A percentile compares a stretch with the other conserved stretches of the same genome.
Conservation (phyloP, 2,797 vertebrate genomes). For the Sebastes wilsoni region DNA sequence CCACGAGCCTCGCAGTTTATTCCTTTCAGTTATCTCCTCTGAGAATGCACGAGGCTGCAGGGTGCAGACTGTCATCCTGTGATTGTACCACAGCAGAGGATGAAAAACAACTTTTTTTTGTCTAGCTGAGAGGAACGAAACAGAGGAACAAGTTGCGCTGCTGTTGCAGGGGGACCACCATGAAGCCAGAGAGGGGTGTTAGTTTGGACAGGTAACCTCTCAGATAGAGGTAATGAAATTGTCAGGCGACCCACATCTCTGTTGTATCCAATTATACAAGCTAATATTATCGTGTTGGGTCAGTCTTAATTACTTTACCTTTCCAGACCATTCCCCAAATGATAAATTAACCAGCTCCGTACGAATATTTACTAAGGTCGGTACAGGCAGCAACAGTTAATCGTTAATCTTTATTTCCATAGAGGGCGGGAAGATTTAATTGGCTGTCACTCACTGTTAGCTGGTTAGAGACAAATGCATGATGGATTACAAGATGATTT, state of each 20-base stretch:
- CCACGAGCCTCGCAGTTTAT: neutral
- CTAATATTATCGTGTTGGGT: slow-evolving; percentile 1
- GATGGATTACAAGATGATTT: neutral
- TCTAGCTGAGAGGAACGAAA: neutral
- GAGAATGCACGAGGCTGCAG: slow-evolving; percentile 1
- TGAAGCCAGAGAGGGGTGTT: neutral
- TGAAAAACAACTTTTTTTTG: neutral
- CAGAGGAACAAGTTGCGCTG: neutral
- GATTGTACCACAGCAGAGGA: neutral
- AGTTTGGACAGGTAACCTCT: neutral
- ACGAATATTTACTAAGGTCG: neutral
- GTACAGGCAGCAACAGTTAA: neutral
- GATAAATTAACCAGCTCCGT: neutral
- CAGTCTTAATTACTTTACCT: slow-evolving; percentile 29
- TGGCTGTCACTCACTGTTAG: neutral
- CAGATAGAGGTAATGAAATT: slow-evolving; percentile 12
- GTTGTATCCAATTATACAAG: slow-evolving; percentile 6
- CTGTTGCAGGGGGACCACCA: neutral
- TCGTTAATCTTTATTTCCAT: slow-evolving; percentile 9
- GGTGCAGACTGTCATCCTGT: neutral
- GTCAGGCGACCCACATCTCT: neutral
- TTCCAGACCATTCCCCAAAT: neutral
- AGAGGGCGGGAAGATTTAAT: slow-evolving; percentile 17
- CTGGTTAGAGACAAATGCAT: neutral
- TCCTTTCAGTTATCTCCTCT: neutral